Base-by-base conservation (phyloP, 2,113 vertebrate species). In the Nyctereutes procyonoides region DNA sequence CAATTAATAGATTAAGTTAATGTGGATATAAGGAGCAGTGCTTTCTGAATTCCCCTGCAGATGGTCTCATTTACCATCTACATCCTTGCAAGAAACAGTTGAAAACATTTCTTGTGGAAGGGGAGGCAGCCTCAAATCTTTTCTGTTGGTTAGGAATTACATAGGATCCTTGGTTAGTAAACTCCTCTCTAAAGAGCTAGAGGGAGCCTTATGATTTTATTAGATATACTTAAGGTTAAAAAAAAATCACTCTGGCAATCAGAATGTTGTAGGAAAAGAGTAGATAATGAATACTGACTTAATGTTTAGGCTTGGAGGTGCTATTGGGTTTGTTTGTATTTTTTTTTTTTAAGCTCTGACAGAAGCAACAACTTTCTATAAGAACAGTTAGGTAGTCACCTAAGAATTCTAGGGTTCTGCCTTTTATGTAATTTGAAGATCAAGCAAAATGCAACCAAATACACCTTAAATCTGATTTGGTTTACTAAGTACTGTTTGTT, bases 181-280 rank as follows among this genome's bases (percentile, higher is more conserved):
- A 96, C 95, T 98, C 95, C 93, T 94, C 67, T 98, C 86, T 98
- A 77, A 96, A 98, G 98, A 98, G 97, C 98, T 98, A 98, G 98
- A 98, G 98, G 97, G 97, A 98, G 97, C 98, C 97, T 98, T 96
- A 30, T 67, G 97, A 98, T 99, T 98, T 98, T 98, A 93, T 97
- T 97, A 98, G 90, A 81, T 97, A 92, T 87, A 93, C 92, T 88
- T 98, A 97, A 92, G 89, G 63, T 94, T 83, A 60, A 81, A 88
- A 76, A 6, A 30, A 58, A 97, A 92, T 82, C 35, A 92, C 3
- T 95, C 35, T 96, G 73, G 93, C 77, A 92, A 92, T 97, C 60
- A 35, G 56, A 95, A 58, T 43, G 11, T 48, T 96, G 89, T 73
- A 96, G 32, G 2, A 38, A 93, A 95, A 81, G 43, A 92, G 88